Evolutionary conservation across 2,113 vertebrate genomes (phyloP), one percentile per base, ranked within the genome.

Genomic region (Nothobranchius furzeri): DNA sequence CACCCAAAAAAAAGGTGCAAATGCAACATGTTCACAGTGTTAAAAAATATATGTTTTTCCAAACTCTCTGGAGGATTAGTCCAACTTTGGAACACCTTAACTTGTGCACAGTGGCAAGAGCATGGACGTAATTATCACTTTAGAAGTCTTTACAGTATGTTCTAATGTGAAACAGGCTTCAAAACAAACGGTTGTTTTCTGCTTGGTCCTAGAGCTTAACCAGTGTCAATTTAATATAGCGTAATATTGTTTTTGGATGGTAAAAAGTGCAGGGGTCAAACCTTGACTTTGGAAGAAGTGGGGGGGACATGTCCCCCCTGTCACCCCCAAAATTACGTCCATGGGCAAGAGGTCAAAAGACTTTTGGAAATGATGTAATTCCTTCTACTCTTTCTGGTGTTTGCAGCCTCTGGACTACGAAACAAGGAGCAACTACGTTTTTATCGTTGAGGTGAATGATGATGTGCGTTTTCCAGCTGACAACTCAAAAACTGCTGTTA

Each of bases 391-490:
- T 55, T 49, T 51, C 72, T 25, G 30, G 62, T 69, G 5, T 67
- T 7, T 55, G 3, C 83, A 99, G 98, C 81, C 90, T 60, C 87
- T 99, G 68, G 95, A 99, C 84, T 99, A 90, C 0, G 98, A 99
- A 77, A 90, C 75, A 9, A 87, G 0, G 1, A 66, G 9, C 60
- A 77, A 7, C 13, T 90, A 92, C 78, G 83, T 4, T 0, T 89
- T 94, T 37, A 77, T 3, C 0, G 69, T 92, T 13, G 0, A 25
- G 0, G 85, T 94, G 35, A 15, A 7, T 1, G 93, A 94, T 69
- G 55, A 73, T 15, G 60, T 89, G 12, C 63, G 0, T 3, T 62
- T 17, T 7, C 59, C 83, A 0, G 85, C 92, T 0, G 90, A 91
- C 68, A 85, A 78, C n/a, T 9, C 2, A 6, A 15, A 67, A 11